These are phyloP conservation scores for Boloria euphrosyne DNA, from an alignment of 2,888 invertebrate species.

Conservation along the genomic window DNA sequence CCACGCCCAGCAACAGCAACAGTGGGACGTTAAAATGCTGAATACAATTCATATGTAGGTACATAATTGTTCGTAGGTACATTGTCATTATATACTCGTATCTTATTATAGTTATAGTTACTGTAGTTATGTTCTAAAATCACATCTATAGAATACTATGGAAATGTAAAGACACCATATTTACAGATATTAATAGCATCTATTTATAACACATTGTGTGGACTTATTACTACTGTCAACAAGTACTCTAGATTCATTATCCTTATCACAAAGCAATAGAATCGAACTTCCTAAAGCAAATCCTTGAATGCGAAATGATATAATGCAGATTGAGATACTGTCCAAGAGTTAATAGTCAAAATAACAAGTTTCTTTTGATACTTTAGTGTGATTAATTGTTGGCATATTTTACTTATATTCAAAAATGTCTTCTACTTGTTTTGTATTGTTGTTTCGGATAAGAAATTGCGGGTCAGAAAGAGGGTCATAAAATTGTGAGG, in stretches of 20 bases:
- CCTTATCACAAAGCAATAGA: constrained; percentile 6
- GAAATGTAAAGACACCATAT: background rate
- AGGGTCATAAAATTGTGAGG: too few relatives aligned
- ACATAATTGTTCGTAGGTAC: too few relatives aligned
- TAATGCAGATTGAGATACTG: constrained; percentile 56
- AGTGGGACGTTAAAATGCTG: too few relatives aligned
- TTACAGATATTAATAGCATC: constrained; percentile 44
- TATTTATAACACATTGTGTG: constrained; percentile 54
- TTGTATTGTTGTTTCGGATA: background rate
- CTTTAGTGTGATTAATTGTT: constrained; percentile 46
- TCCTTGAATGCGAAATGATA: constrained; percentile 42
- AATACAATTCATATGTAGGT: too few relatives aligned
- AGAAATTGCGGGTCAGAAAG: background rate
- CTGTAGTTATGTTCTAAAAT: too few relatives aligned
- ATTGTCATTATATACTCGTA: too few relatives aligned
- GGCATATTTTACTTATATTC: constrained; percentile 45
- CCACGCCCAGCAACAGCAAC: too few relatives aligned
- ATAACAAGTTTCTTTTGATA: constrained; percentile 55
- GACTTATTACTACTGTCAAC: constrained; percentile 48
- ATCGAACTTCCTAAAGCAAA: constrained; percentile 16
- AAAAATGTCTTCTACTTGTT: background rate
- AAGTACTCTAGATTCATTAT: constrained; percentile 27
- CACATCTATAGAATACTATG: background rate
- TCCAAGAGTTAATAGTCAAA: constrained; percentile 56
- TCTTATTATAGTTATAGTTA: too few relatives aligned